phyloP scores from a whole-genome alignment of 2,113 vertebrate species.

The Aleadryas rufinucha region DNA sequence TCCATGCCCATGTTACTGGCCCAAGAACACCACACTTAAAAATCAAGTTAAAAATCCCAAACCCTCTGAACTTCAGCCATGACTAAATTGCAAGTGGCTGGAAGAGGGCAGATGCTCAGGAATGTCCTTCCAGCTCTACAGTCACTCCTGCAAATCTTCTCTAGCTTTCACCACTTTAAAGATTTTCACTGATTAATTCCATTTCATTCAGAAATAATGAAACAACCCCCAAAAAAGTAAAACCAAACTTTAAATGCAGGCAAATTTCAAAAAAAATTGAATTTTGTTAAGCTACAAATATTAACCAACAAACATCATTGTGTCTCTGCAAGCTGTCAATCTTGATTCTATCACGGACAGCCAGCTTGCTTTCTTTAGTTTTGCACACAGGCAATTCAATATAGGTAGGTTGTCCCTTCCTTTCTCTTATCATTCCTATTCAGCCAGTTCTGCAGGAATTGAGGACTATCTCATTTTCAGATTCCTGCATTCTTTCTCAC shows the following conservation, averaged over 20 bases:
- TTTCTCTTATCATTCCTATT: conserved; percentile 44
- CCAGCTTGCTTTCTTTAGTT: neutral
- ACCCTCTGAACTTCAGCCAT: neutral
- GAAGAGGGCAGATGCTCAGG: neutral
- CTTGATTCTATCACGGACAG: conserved; percentile 31
- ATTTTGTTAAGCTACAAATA: neutral
- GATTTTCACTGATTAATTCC: neutral
- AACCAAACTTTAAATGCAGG: neutral
- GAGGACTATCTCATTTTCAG: conserved; percentile 17
- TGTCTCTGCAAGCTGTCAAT: neutral
- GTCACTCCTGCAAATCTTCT: neutral
- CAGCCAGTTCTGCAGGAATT: conserved; percentile 14
- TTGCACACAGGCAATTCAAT: neutral
- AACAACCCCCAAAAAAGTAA: neutral
- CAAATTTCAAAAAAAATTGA: neutral
- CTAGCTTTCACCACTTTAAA: neutral
- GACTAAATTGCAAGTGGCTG: neutral
- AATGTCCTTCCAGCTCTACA: neutral
- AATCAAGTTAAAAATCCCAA: neutral
- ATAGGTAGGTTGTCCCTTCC: conserved; percentile 6
- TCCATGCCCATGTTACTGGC: neutral
- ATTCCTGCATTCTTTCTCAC: neutral
- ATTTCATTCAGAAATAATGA: neutral
- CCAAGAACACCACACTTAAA: neutral
- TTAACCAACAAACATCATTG: neutral